Base-by-base conservation (phyloP, 2,888 invertebrate genomes). In the Andrena fulva region DNA sequence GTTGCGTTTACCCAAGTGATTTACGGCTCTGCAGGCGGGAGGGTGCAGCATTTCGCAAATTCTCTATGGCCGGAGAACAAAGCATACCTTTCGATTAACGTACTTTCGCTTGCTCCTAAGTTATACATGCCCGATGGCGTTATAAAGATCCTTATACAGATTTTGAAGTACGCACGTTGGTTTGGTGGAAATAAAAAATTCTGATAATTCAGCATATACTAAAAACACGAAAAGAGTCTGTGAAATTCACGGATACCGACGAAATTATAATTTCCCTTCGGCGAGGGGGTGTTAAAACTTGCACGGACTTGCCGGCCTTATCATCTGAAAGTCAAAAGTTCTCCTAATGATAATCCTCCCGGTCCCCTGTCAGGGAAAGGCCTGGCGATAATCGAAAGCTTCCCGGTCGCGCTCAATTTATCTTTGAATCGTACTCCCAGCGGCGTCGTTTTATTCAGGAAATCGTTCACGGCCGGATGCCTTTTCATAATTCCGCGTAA, bases 381-480 rank as follows among this genome's bases (percentile, higher is more conserved):
- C 56, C 71, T 29, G 50, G 79, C 54, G 70, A 80, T 86, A 86
- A 86, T 86, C 85, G 84, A 78, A 78, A 86, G 86, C 68, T 74
- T 71, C 24, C 72, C 72, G 72, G 60, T 66, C 77, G 52, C 73
- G 82, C 78, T 85, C 83, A 85, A 88, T 88, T 88, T 88, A 88
- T 88, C 85, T 82, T 86, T 67, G 77, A 86, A 78, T 76, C 84
- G 78, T 85, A 70, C 77, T 59, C 71, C 81, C 73, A 71, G 69
- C 83, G 79, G 73, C 75, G 81, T 80, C 85, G 76, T 86, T 86
- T 87, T 86, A 82, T 87, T 84, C 88, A 78, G 79, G 82, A 83
- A 87, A 87, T 87, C 87, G 86, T 86, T 86, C 85, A 86, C 82
- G 81, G 80, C 81, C 87, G 88, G 78, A 82, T 85, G 88, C 86